These are phyloP conservation scores for Synanthedon tipuliformis DNA, from an alignment of 2,888 invertebrate genomes.

Conservation along the genomic window DNA sequence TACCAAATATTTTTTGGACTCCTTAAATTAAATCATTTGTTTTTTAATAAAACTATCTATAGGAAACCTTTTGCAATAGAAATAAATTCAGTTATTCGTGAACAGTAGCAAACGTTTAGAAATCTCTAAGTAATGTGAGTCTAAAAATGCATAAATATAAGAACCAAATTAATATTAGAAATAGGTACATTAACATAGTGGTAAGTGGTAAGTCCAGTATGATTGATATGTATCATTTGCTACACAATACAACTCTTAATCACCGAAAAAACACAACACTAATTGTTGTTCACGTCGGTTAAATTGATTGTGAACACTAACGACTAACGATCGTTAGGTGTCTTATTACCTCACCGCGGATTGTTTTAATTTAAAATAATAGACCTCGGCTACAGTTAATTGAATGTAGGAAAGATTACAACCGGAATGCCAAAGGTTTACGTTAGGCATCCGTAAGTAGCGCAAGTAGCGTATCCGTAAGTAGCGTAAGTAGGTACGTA, in stretches of 20 bases:
- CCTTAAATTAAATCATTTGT: no score
- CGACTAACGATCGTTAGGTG: slow-evolving; percentile 40
- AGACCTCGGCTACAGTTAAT: slow-evolving; percentile 15
- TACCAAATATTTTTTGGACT: no score
- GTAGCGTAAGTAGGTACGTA: no score
- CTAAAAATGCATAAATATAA: no score
- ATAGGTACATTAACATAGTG: background rate
- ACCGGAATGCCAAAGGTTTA: slow-evolving; percentile 1
- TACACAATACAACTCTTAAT: slow-evolving; percentile 21
- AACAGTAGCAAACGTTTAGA: no score
- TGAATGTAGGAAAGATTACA: slow-evolving; percentile 13
- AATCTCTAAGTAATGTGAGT: no score
- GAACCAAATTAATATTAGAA: no score
- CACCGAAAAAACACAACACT: slow-evolving; percentile 40
- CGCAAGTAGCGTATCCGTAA: no score
- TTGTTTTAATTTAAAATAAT: slow-evolving; percentile 25
- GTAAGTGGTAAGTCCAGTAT: background rate
- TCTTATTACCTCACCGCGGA: slow-evolving; percentile 14
- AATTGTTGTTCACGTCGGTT: slow-evolving; percentile 32
- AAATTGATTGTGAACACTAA: slow-evolving; percentile 32
- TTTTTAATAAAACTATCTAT: no score
- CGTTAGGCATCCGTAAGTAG: no score
- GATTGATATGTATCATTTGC: background rate
- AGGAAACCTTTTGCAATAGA: no score
- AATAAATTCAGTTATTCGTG: no score